phyloP scores from a whole-genome alignment of 1,140 invertebrate genomes.

The Bombus confusus region DNA sequence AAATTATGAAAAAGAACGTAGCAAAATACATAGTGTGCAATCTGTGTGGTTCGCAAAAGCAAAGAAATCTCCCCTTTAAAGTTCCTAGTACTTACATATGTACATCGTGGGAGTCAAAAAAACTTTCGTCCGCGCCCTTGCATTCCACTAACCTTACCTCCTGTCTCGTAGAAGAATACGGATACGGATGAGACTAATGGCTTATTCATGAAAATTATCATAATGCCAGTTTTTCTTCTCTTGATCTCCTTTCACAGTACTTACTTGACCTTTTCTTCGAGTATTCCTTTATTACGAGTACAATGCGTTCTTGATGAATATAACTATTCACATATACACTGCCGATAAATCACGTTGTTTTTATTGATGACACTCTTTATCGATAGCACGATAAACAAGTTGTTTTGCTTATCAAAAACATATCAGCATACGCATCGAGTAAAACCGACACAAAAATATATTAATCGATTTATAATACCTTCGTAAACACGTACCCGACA shows the following conservation, averaged over 20 bases:
- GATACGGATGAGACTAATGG: neutral
- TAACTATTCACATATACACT: neutral
- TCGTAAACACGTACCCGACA: neutral
- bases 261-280: neutral
- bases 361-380: neutral
- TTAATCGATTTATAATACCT: constrained; percentile 22
- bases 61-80: neutral
- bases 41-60: neutral
- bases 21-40: too few relatives aligned
- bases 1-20: neutral
- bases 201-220: neutral
- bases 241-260: neutral
- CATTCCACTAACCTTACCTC: constrained; percentile 9
- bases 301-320: neutral
- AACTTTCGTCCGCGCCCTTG: neutral
- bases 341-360: neutral
- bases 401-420: neutral
- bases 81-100: neutral
- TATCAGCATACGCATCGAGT: neutral
- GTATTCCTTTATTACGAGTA: constrained; percentile 6
- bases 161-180: neutral
- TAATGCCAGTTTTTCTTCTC: neutral
- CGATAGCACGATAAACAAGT: neutral
- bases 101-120: neutral
- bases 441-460: neutral